Percentiles rank a stretch among this genome's conserved stretches.
These are phyloP conservation scores for Forbesichthys papilliferus DNA, from an alignment of 2,113 vertebrate genomes.

Conservation along the genomic window DNA sequence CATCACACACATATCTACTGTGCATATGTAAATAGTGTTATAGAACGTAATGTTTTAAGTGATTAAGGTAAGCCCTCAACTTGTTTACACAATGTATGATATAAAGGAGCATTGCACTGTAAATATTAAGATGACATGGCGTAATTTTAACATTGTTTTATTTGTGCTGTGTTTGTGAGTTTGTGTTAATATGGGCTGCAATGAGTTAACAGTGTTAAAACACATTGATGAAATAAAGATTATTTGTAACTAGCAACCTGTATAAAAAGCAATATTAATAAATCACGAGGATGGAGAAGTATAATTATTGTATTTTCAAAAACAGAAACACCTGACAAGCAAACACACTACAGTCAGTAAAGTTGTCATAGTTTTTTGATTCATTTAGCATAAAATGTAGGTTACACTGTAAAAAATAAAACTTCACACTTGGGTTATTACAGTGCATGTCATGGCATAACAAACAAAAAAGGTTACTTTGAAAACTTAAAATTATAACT, in stretches of 20 bases:
- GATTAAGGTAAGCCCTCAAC: too few relatives aligned
- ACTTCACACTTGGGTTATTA: background rate
- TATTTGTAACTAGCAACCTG: background rate
- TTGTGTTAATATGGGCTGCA: slow-evolving; percentile 2
- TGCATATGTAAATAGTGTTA: too few relatives aligned
- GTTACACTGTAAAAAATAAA: background rate
- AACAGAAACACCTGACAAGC: too few relatives aligned
- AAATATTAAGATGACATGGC: background rate
- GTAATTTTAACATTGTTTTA: background rate
- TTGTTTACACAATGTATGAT: too few relatives aligned
- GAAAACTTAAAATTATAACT: too few relatives aligned
- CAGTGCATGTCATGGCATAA: background rate
- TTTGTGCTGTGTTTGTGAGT: background rate
- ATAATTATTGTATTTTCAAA: background rate
- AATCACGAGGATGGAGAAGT: too few relatives aligned
- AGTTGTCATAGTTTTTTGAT: background rate
- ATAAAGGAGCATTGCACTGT: background rate
- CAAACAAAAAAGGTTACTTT: too few relatives aligned
- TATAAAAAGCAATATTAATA: background rate
- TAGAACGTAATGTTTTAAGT: too few relatives aligned
- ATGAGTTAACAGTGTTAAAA: slow-evolving; percentile 17
- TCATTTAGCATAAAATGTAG: background rate
- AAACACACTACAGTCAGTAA: too few relatives aligned
- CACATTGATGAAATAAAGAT: slow-evolving; percentile 16
- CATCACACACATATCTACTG: too few relatives aligned